Evolutionary conservation across 2,888 invertebrate genomes (phyloP).

Genomic region (Oscheius sp.): DNA sequence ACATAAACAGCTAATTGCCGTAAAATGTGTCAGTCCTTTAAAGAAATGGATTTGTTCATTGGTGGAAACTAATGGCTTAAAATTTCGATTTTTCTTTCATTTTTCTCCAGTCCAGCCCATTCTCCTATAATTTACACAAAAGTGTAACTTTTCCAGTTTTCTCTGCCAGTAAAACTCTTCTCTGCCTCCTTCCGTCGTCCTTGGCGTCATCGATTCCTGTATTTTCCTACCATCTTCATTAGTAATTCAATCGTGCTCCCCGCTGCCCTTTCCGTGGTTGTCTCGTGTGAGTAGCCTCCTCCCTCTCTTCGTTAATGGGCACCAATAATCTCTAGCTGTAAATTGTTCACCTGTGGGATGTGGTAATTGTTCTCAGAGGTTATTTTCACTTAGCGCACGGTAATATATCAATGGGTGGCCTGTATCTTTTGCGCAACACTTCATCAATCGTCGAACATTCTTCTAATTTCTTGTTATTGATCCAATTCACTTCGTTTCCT

Average conservation of each 20-base stretch:
- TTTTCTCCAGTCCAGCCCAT: not conserved
- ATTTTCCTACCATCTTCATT: not conserved
- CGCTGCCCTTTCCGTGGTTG: not conserved
- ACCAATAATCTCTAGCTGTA: slow-evolving; percentile 9
- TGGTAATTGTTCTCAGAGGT: slow-evolving; percentile 4
- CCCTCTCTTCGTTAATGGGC: not conserved
- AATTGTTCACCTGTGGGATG: slow-evolving; percentile 1
- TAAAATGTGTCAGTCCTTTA: too few relatives aligned
- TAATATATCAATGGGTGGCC: slow-evolving; percentile 1
- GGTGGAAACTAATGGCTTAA: too few relatives aligned
- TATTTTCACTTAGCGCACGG: not conserved
- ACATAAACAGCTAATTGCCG: not conserved
- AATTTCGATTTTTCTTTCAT: not conserved
- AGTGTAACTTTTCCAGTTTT: too few relatives aligned
- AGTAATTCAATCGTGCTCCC: not conserved
- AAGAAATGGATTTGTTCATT: too few relatives aligned
- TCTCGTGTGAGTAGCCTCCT: not conserved
- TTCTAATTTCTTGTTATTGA: too few relatives aligned
- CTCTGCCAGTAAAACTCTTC: too few relatives aligned
- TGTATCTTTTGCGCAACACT: not conserved
- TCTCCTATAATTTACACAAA: too few relatives aligned
- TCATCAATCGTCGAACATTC: too few relatives aligned
- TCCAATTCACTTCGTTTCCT: too few relatives aligned
- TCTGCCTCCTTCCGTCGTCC: not conserved
- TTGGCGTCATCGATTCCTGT: slow-evolving; percentile 4